These are phyloP conservation scores for Chionis minor DNA, from an alignment of 2,113 vertebrate species.

Conservation along the genomic window DNA sequence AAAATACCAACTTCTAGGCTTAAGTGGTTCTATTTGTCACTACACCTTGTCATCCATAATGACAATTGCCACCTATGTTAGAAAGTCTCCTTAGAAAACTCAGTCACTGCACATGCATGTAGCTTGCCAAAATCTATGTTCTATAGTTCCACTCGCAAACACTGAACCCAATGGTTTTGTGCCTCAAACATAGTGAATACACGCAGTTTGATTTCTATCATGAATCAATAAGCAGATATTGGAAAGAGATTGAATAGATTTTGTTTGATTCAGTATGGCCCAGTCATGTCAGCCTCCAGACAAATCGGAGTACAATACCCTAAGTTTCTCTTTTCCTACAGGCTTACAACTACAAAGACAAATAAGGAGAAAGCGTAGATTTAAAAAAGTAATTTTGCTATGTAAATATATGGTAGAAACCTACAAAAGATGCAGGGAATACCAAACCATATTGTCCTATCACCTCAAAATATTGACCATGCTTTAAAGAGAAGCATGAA, in stretches of 20 bases:
- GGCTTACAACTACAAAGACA: background rate
- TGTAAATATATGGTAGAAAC: background rate
- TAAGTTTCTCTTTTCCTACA: background rate
- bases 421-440: background rate
- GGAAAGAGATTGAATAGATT: background rate
- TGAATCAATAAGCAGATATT: background rate
- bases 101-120: too few relatives aligned
- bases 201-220: background rate
- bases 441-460: background rate
- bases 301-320: background rate
- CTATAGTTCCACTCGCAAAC: background rate
- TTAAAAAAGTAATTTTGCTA: background rate
- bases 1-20: conserved; percentile 49
- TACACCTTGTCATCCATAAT: background rate
- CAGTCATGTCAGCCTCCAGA: background rate
- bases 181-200: background rate
- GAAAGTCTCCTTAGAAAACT: background rate
- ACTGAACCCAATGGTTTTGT: background rate
- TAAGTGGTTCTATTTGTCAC: conserved; percentile 54
- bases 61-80: conserved; percentile 33
- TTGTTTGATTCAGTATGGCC: background rate
- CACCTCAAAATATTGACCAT: background rate
- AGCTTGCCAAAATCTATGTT: background rate
- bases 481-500: background rate
- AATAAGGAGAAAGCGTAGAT: background rate